Evolutionary conservation across 2,888 invertebrate genomes (phyloP).

Genomic region (Maniola hyperantus): DNA sequence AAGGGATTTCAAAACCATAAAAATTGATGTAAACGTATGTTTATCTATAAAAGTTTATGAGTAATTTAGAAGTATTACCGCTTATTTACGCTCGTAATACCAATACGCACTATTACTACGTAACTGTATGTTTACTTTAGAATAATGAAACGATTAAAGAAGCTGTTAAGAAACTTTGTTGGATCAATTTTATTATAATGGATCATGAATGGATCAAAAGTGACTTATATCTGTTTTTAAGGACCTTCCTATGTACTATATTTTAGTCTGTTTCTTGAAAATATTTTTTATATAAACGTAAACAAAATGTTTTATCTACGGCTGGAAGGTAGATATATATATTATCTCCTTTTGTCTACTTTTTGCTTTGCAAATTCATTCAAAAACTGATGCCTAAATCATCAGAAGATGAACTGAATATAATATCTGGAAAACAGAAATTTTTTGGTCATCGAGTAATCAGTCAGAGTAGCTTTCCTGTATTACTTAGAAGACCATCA

Average conservation of each 20-base stretch:
- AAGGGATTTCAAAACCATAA: slow-evolving; percentile 33
- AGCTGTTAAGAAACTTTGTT: slow-evolving; percentile 1
- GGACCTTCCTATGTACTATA: not conserved
- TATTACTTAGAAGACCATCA: too few relatives aligned
- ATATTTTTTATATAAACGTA: too few relatives aligned
- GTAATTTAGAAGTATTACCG: slow-evolving; percentile 1
- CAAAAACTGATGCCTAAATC: too few relatives aligned
- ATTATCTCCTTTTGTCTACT: too few relatives aligned
- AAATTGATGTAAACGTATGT: slow-evolving; percentile 34
- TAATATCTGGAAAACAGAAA: too few relatives aligned
- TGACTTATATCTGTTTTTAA: not conserved
- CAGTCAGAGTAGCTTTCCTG: too few relatives aligned
- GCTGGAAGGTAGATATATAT: too few relatives aligned
- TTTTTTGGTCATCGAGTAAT: too few relatives aligned
- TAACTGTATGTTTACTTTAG: slow-evolving; percentile 2
- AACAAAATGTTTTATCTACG: too few relatives aligned
- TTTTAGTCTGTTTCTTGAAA: not conserved
- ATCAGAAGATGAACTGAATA: too few relatives aligned
- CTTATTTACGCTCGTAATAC: slow-evolving; percentile 7
- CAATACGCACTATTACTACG: not conserved
- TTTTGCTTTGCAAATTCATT: too few relatives aligned
- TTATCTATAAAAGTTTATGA: slow-evolving; percentile 20
- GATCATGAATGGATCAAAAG: not conserved
- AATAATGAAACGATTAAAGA: slow-evolving; percentile 19
- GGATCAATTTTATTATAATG: slow-evolving; percentile 14